Evolutionary conservation across 2,113 vertebrate species (phyloP), one percentile per base, ranked within the genome.

Genomic region (Lagopus muta): DNA sequence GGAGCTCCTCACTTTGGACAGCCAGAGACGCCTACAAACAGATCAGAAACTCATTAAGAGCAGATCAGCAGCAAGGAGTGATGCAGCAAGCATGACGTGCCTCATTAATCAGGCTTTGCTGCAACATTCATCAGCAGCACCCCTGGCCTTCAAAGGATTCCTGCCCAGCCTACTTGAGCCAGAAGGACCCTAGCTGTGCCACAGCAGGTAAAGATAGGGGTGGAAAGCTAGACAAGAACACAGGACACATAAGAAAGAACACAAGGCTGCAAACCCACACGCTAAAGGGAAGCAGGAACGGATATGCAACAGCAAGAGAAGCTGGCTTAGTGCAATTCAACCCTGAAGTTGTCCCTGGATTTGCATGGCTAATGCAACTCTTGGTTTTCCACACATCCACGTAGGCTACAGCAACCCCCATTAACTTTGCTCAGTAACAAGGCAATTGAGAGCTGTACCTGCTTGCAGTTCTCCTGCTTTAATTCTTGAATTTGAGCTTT

Each of bases 401-500:
- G 30, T 25, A 58, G 81, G 32, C 22, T 22, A 50, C 34, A 40
- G 75, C 14, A 64, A 42, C 19, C 8, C 54, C 2, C 30, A 80
- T 5, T 11, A 17, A 30, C 36, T 60, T 67, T 42, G 4, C 6
- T 10, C 34, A 72, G 36, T 19, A 72, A 34, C 32, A 22, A 5
- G n/a, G 50, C 69, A 67, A 9, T 1, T 43, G 27, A 52, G 77
- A 89, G 45, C 69, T 47, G 48, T 96, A 98, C 97, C 97, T 98
- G 97, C 82, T 97, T 96, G 87, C 85, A 94, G 11, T 95, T 98
- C 69, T 97, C 96, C 78, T 98, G 97, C 72, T 97, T 96, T 72
- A 98, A 82, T 48, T 98, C 97, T 27, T 98, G 96, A 85, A 98
- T 95, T 82, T 98, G 97, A 74, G 84, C 95, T 95, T 95, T 97